Evolutionary conservation across 1,140 invertebrate genomes (phyloP), one percentile per base, ranked within the genome.

Genomic region (Zaprionus inermis): DNA sequence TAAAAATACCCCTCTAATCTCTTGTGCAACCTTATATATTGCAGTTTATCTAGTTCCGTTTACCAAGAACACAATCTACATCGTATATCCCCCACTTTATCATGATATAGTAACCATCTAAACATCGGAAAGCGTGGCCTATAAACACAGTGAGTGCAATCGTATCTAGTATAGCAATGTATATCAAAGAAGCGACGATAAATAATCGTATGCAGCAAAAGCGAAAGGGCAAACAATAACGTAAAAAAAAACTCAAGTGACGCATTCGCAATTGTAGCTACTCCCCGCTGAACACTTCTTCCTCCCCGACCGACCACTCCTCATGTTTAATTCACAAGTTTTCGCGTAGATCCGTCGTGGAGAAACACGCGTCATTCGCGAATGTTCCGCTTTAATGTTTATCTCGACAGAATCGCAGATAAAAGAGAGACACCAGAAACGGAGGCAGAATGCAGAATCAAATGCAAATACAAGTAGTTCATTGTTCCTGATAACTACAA

Each of bases 211-310:
- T 58, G 44, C 49, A 44, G 44, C n/a, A 41, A 72, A 60, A 46
- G 64, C 70, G 70, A 68, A 68, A 72, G 64, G 70, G 46, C 24
- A 72, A 58, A 65, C 24, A 65, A 38, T 20, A 55, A n/a, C 30
- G 56, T 46, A 51, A 38, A 28, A 28, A 28, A 28, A 28, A 34
- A 51, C 32, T 12, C 9, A 49, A 20, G n/a, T 66, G 69, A 72
- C 63, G 64, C 63, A 72, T 58, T 30, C 32, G 59, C 11, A 38
- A n/a, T 22, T 28, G 24, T 28, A 28, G 3, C 24, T 4, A 28
- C 24, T 28, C 18, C 16, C 11, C 4, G 24, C 24, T 28, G 3
- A 12, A 22, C 44, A 18, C 44, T n/a, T 3, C 10, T 20, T 12
- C 3, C 10, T 12, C 10, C 44, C 18, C 24, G 24, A 28, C 3